Base-by-base conservation (phyloP, 2,888 invertebrate species). In the Asteroscopus sphinx region DNA sequence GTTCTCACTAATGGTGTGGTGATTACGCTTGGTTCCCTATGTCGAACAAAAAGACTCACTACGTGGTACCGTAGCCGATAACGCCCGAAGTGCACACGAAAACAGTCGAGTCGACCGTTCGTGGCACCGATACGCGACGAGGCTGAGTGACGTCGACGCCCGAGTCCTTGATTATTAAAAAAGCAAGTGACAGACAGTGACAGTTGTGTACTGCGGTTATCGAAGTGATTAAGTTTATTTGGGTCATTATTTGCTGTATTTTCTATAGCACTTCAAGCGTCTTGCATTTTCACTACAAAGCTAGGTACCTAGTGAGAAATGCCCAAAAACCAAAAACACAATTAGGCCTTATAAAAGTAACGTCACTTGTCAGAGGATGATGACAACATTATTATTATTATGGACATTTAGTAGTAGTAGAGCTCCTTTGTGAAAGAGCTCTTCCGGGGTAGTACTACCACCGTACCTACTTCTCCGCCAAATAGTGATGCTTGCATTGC, bases 131-230 rank as follows among this genome's bases (percentile, higher is more conserved):
- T 85, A 82, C 73, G 73, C 76, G 75, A 67, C 77, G 78, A 82
- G 80, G 79, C 81, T 76, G 74, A 61, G 57, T 82, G 82, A 82
- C 81, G 80, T 75, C 63, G 73, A 46, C 65, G 68, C 67, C 62
- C 68, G 68, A 80, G 85, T 86, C 85, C 88, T 86, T 85, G 82
- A 80, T 84, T 85, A 85, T 86, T 82, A 81, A 85, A 87, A 71
- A 86, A 80, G 75, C 77, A 77, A 81, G 77, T 81, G 82, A 83
- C 82, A 84, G 77, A 77, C 82, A 81, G 77, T 81, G 82, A 83
- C 82, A 84, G 77, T 78, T 82, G 75, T 73, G 76, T 76, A 70
- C 73, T 73, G 73, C 68, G 73, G 77, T 73, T 68, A 76, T 76
- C 73, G 62, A 66, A 62, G 68, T 68, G 59, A 61, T 65, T 72